These are phyloP conservation scores for Lamprologus lemairii DNA, from an alignment of 2,113 vertebrate genomes.

Conservation along the genomic window DNA sequence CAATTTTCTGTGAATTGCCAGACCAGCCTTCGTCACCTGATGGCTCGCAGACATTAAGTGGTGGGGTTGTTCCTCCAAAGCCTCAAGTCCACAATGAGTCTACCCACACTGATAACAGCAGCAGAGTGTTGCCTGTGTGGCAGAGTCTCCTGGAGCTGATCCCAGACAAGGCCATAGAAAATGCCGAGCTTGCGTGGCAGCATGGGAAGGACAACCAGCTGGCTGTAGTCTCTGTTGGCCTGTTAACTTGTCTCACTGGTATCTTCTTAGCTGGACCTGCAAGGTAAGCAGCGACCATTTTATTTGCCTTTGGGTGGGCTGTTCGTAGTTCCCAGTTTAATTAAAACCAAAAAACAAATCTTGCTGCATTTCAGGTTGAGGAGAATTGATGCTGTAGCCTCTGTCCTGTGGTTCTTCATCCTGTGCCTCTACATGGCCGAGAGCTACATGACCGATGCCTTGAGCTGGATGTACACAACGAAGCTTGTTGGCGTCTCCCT, in stretches of 20 bases:
- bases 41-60: slow-evolving; percentile 17
- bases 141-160: slow-evolving; percentile 72
- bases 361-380: slow-evolving; percentile 74
- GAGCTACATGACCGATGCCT: slow-evolving; percentile 59
- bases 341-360: background rate
- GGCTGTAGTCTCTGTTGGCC: slow-evolving; percentile 75
- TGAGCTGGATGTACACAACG: slow-evolving; percentile 79
- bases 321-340: background rate
- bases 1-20: slow-evolving; percentile 59
- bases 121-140: slow-evolving; percentile 51
- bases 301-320: background rate
- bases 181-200: slow-evolving; percentile 68
- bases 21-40: slow-evolving; percentile 23
- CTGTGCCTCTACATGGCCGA: slow-evolving; percentile 78
- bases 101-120: background rate
- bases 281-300: slow-evolving; percentile 66
- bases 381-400: slow-evolving; percentile 84
- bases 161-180: slow-evolving; percentile 65
- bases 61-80: slow-evolving; percentile 29
- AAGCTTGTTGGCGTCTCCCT: slow-evolving; percentile 77
- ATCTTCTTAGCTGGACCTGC: slow-evolving; percentile 82
- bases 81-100: slow-evolving; percentile 34
- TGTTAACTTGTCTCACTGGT: slow-evolving; percentile 82
- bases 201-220: slow-evolving; percentile 80
- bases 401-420: slow-evolving; percentile 84